Base-by-base conservation (phyloP, 2,113 vertebrate genomes). In the Strix uralensis region DNA sequence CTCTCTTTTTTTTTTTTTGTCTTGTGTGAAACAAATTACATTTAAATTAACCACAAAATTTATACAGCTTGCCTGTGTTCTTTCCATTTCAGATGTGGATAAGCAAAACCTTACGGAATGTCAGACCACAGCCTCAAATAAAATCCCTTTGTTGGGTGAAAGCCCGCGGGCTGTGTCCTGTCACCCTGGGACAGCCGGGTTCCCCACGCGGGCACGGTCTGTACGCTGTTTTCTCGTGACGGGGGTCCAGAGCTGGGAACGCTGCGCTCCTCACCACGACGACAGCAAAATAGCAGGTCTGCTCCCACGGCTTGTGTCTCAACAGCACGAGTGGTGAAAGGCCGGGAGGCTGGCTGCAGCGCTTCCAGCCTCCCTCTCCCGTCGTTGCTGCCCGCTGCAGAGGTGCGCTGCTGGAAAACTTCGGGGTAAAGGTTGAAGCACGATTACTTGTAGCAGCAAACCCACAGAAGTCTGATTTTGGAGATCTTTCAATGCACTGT, bases 201-300 rank as follows among this genome's bases (percentile, higher is more conserved):
- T 54, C 34, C 36, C 32, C 3, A 1, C 1, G 8, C 3, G 3
- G 14, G 26, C 5, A 3, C 26, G 19, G 5, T 13, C 29, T 5
- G 29, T n/a, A 22, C 9, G 1, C 3, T 9, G 4, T 27, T 51
- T 34, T 21, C 40, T 20, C 34, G 7, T 32, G 19, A 13, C 42
- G 7, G 13, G 55, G 25, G 7, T 26, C 0, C 0, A 52, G 47
- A 40, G 57, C 51, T 9, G 34, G 14, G 58, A 52, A 36, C 2
- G 3, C 38, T 3, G 15, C 1, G 5, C 27, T 40, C 23, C 32
- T n/a, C 44, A 6, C 5, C 0, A 5, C 0, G 0, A 5, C 0
- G 6, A 18, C 36, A 23, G 49, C 40, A 5, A 2, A 19, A 29
- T 2, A 25, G 38, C 46, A 3, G 40, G 12, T 15, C 40, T n/a